Conservation (phyloP, 2,888 invertebrate genomes). For the Arenicola marina region DNA sequence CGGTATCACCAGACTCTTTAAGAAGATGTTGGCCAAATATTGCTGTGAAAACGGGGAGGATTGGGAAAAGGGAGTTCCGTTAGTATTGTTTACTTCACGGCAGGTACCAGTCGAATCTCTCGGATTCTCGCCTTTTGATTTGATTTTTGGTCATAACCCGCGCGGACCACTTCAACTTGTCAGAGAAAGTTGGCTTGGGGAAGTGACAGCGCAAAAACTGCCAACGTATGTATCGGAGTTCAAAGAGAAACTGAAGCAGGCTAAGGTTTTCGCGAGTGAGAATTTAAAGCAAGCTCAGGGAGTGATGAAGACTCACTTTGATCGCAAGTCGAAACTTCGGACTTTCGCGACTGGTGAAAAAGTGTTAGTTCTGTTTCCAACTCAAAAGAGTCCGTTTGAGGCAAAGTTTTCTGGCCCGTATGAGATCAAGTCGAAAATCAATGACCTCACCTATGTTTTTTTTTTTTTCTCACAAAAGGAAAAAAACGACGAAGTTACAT, state of each 20-base stretch:
- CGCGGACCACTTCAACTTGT: conserved; percentile 20
- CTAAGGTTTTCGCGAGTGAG: conserved; percentile 18
- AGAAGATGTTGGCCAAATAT: neutral
- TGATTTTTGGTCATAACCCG: conserved; percentile 29
- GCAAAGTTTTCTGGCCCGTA: neutral
- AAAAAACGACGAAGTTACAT: no score
- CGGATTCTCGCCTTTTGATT: conserved; percentile 35
- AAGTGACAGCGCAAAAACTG: conserved; percentile 7
- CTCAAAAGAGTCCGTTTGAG: neutral
- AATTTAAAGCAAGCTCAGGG: conserved; percentile 22
- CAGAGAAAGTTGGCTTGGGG: conserved; percentile 13
- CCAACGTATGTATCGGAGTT: conserved; percentile 15
- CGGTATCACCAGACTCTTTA: conserved; percentile 6
- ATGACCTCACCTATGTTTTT: neutral
- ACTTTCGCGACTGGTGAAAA: conserved; percentile 33
- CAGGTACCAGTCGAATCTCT: conserved; percentile 30
- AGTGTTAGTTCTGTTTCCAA: conserved; percentile 31
- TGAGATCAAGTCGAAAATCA: neutral
- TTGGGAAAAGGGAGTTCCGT: conserved; percentile 15
- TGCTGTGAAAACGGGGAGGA: conserved; percentile 1
- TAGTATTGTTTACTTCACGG: conserved; percentile 22
- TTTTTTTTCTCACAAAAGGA: no score
- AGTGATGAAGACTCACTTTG: conserved; percentile 32
- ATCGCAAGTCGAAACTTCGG: conserved; percentile 17
- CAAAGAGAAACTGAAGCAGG: conserved; percentile 14